Percentiles rank a stretch among this genome's conserved stretches.
Evolutionary conservation across 2,113 vertebrate species (phyloP).

Genomic region (Ctenomys sociabilis): DNA sequence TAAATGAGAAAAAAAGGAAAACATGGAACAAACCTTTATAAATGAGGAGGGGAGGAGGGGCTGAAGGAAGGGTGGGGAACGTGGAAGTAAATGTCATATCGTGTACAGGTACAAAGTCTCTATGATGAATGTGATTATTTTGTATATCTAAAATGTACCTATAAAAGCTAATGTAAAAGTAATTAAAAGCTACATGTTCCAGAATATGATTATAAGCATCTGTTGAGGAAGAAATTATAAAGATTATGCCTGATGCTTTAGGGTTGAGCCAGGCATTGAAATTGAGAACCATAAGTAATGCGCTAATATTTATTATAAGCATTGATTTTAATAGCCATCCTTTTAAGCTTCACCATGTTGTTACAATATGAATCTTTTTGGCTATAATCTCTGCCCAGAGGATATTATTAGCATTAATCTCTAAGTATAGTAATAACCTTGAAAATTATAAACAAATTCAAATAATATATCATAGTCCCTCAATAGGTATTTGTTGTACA

Average conservation of each 20-base stretch:
- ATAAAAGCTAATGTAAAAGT: neutral
- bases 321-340: neutral
- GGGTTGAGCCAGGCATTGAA: neutral
- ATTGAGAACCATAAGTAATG: neutral
- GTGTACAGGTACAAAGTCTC: neutral
- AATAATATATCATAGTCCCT: neutral
- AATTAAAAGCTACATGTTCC: neutral
- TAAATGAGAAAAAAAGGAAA: neutral
- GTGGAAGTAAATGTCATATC: neutral
- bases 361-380: neutral
- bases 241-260: neutral
- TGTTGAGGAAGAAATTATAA: constrained; percentile 10
- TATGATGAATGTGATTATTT: neutral
- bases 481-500: neutral
- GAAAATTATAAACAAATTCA: neutral
- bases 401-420: neutral
- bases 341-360: neutral
- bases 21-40: neutral
- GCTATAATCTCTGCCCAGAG: neutral
- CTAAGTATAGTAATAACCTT: neutral
- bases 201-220: neutral
- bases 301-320: neutral
- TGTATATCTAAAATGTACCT: neutral
- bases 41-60: neutral
- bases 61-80: neutral